These are phyloP conservation scores for Cenopis cana DNA, from an alignment of 2,888 invertebrate genomes.

Conservation along the genomic window DNA sequence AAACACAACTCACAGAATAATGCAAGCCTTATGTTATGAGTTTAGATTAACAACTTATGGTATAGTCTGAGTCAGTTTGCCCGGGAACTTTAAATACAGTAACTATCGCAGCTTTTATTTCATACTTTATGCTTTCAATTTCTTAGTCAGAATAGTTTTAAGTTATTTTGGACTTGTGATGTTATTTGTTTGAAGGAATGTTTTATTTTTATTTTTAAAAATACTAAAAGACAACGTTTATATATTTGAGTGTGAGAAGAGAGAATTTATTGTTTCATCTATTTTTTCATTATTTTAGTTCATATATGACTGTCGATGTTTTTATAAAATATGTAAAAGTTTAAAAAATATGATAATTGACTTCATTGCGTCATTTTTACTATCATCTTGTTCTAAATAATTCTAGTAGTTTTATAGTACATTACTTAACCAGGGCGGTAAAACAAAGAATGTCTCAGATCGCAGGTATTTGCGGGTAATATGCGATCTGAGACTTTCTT, in stretches of 20 bases:
- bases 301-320: background rate
- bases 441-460: too few relatives aligned
- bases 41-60: too few relatives aligned
- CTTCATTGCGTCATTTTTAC: background rate
- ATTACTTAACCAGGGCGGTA: too few relatives aligned
- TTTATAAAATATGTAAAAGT: slow-evolving; percentile 6
- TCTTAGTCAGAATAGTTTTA: slow-evolving; percentile 28
- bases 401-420: slow-evolving; percentile 21
- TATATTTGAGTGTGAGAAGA: slow-evolving; percentile 28
- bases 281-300: slow-evolving; percentile 12
- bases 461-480: too few relatives aligned
- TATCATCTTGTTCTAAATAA: slow-evolving; percentile 1
- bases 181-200: slow-evolving; percentile 37
- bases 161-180: slow-evolving; percentile 37
- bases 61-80: background rate
- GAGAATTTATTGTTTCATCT: slow-evolving; percentile 26
- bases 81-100: slow-evolving; percentile 21
- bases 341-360: background rate
- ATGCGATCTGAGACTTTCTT: too few relatives aligned
- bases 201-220: slow-evolving; percentile 30
- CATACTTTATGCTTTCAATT: slow-evolving; percentile 28
- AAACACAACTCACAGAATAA: too few relatives aligned
- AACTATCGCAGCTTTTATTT: slow-evolving; percentile 16
- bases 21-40: too few relatives aligned
- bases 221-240: slow-evolving; percentile 37